These are phyloP conservation scores for Percopsis transmontana DNA, from an alignment of 2,113 vertebrate genomes.

Conservation along the genomic window DNA sequence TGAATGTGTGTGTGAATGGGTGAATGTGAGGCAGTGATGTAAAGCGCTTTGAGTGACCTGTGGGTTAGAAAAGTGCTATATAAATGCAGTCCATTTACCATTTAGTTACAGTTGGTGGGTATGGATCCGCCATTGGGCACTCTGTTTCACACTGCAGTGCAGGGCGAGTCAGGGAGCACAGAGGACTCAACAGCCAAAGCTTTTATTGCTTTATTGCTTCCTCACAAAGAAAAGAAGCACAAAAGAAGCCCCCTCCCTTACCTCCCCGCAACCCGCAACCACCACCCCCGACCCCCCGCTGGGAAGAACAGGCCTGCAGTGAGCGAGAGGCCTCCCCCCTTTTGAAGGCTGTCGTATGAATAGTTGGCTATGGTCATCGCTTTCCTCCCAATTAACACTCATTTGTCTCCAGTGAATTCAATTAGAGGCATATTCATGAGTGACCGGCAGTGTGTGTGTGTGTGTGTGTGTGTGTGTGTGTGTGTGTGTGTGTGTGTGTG, in stretches of 20 bases:
- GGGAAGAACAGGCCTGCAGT: slow-evolving; percentile 59
- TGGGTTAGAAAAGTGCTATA: no score
- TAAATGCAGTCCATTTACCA: not conserved
- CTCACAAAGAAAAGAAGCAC: slow-evolving; percentile 68
- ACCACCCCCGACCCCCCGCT: slow-evolving; percentile 44
- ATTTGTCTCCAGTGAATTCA: slow-evolving; percentile 76
- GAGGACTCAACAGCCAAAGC: slow-evolving; percentile 42
- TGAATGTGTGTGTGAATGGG: no score
- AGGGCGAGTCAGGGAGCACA: slow-evolving; percentile 44
- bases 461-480: slow-evolving; percentile 9
- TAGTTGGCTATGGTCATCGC: slow-evolving; percentile 59
- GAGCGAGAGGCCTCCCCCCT: slow-evolving; percentile 40
- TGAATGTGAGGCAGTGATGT: no score
- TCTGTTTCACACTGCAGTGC: slow-evolving; percentile 39
- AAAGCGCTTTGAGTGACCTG: no score
- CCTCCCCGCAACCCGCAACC: slow-evolving; percentile 19
- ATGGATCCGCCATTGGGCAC: slow-evolving; percentile 46
- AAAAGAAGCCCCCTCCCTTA: slow-evolving; percentile 45
- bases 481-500: slow-evolving; percentile 5
- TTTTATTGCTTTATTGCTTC: slow-evolving; percentile 79
- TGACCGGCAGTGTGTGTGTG: slow-evolving; percentile 49
- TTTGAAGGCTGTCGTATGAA: slow-evolving; percentile 54
- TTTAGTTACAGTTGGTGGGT: slow-evolving; percentile 38
- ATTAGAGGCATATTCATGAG: slow-evolving; percentile 74
- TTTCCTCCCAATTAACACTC: slow-evolving; percentile 78